Percentiles rank a stretch among this genome's conserved stretches.
These are phyloP conservation scores for Carterocephalus palaemon DNA, from an alignment of 2,888 invertebrate genomes.

Conservation along the genomic window DNA sequence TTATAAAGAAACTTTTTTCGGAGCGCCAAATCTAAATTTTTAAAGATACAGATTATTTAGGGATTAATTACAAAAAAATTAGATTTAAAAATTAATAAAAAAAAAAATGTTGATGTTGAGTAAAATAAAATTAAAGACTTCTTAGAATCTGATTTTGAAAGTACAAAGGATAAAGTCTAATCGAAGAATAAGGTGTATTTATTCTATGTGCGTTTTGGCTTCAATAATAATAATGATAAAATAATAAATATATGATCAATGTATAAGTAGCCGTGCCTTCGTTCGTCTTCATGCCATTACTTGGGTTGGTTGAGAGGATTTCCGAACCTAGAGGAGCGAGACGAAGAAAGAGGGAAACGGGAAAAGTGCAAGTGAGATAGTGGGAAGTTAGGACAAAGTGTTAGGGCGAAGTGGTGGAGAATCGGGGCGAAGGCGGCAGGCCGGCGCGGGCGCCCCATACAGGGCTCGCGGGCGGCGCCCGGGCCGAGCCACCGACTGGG, in stretches of 20 bases:
- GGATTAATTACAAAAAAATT: slow-evolving; percentile 60
- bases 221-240: slow-evolving; percentile 45
- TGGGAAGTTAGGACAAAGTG: slow-evolving; percentile 36
- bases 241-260: slow-evolving; percentile 53
- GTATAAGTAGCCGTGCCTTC: slow-evolving; percentile 76
- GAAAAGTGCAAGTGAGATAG: slow-evolving; percentile 36
- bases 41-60: slow-evolving; percentile 74
- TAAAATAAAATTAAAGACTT: slow-evolving; percentile 75
- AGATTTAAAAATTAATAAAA: slow-evolving; percentile 37
- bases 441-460: slow-evolving; percentile 54
- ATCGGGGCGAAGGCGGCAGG: slow-evolving; percentile 16
- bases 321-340: slow-evolving; percentile 31
- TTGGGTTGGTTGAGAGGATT: slow-evolving; percentile 34
- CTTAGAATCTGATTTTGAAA: slow-evolving; percentile 78
- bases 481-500: slow-evolving; percentile 52
- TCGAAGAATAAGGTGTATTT: slow-evolving; percentile 67
- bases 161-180: slow-evolving; percentile 74
- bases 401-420: slow-evolving; percentile 15
- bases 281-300: slow-evolving; percentile 67
- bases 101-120: slow-evolving; percentile 70
- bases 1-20: slow-evolving; percentile 78
- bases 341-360: no score
- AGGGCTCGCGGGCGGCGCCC: slow-evolving; percentile 58
- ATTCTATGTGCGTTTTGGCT: slow-evolving; percentile 75
- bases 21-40: slow-evolving; percentile 77